Conservation (phyloP, 92 coral and sea anemone genomes). For the Chrysogorgia sp. region DNA sequence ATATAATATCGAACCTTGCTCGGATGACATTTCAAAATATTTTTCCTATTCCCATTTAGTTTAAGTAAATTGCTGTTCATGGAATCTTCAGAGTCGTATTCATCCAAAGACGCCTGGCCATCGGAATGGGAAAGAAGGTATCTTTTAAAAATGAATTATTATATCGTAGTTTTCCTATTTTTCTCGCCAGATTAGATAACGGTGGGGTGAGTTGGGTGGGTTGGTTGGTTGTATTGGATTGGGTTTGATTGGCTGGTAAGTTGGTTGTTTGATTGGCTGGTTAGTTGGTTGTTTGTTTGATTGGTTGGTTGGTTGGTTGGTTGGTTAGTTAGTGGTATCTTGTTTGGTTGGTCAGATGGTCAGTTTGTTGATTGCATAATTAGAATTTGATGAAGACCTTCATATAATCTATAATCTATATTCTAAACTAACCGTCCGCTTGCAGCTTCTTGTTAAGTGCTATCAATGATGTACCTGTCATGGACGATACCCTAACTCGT, state of each 20-base stretch:
- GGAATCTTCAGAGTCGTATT: slow-evolving; percentile 78
- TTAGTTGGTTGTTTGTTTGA: no score
- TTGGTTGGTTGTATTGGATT: neutral
- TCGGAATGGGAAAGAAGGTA: slow-evolving; percentile 90
- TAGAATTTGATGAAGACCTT: no score
- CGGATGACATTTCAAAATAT: neutral
- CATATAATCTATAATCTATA: no score
- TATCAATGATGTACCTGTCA: slow-evolving; percentile 85
- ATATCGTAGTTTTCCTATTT: neutral
- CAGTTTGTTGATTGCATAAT: no score
- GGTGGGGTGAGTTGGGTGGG: neutral
- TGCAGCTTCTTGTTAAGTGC: slow-evolving; percentile 73
- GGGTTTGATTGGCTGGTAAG: neutral
- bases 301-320: no score
- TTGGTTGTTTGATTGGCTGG: no score
- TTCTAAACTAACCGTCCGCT: slow-evolving; percentile 1
- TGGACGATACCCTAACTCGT: slow-evolving; percentile 94
- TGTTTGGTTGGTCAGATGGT: no score
- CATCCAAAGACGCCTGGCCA: slow-evolving; percentile 92
- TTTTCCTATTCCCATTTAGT: slow-evolving; percentile 45
- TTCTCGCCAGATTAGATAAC: neutral
- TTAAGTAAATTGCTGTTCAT: slow-evolving; percentile 87
- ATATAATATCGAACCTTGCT: no score
- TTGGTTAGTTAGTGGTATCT: no score
- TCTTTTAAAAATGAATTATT: neutral